Base-by-base conservation (phyloP, 2,113 vertebrate species). In the Leiothrix lutea region DNA sequence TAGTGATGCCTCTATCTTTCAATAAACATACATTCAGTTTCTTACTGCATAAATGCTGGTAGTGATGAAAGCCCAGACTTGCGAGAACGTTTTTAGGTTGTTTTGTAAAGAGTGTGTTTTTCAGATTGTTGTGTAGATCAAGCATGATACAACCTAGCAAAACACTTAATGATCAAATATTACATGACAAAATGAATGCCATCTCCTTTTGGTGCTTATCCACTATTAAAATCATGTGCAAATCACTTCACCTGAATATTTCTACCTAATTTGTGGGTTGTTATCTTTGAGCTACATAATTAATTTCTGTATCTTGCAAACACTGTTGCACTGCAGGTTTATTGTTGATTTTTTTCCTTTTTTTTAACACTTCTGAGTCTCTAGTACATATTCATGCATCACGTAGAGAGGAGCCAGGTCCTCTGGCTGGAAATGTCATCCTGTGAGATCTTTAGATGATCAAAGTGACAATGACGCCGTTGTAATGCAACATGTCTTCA, bases 171-270 rank as follows among this genome's bases (percentile, higher is more conserved):
- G 67, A 93, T 94, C 90, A 92, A 94, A 86, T 90, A 80, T 65
- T 93, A 92, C 90, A 72, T 6, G 69, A 90, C 72, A 92, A 88
- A 96, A 96, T 67, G 48, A 94, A 74, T 36, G 47, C 26, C 20
- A 54, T 92, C 61, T 90, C 45, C 69, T 90, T 92, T 80, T 78
- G 67, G 80, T 80, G 44, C 71, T 96, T 95, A 96, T 92, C 74
- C 71, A 80, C 65, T 95, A 88, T 35, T 84, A 74, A 93, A 94
- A 97, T 90, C 33, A 72, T 80, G 70, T 70, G 94, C n/a, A 62
- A 95, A 92, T 86, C 84, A 93, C 50, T 96, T 96, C 94, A 94
- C 48, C 66, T 94, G 93, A 97, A 91, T 95, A 95, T 91, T 95
- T 79, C 42, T 88, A 53, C 89, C 28, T 84, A 71, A 97, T 94